Base-by-base conservation (phyloP, 1,140 invertebrate genomes). In the Cherax destructor region DNA sequence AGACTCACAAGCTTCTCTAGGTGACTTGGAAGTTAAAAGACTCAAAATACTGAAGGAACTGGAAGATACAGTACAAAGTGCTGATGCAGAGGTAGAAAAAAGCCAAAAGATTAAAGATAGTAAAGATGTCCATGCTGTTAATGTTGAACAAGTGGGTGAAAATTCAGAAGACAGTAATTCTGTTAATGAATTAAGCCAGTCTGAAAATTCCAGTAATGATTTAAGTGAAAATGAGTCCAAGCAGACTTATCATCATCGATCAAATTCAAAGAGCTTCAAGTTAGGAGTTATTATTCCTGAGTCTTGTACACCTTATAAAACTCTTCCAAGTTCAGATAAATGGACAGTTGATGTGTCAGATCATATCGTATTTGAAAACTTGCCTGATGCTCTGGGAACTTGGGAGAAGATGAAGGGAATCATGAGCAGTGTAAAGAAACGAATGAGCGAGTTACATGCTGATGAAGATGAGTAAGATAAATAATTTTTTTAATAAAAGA, bases 381-480 rank as follows among this genome's bases (percentile, higher is more conserved):
- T 90, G n/a, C 88, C 88, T 49, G 81, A 90, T 78, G 81, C 80
- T 11, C 59, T 90, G 1, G 88, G 88, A 49, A 90, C 88, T 7
- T 90, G 88, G 88, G 72, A 84, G 9, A 90, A 90, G n/a, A 90
- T 90, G 88, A 90, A 90, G 61, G 88, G 88, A 30, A 2, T 90
- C 4, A 83, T 90, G 88, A 30, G 21, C 24, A 47, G 11, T 47
- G 74, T 90, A 52, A 90, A 61, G 56, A 83, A 65, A 11, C 52
- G 61, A 49, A 77, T 90, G 65, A n/a, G 3, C 41, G 65, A 77
- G n/a, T 47, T 90, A 59, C 88, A 90, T 77, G 87, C 61, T 18
- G 81, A 90, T 77, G 88, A 89, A 21, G 88, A 84, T 90, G 88
- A 90, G 30, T 90, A 52, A 84, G 4, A 16, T 5, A 16, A 65